These are phyloP conservation scores for Lucilia sericata DNA, from an alignment of 1,140 invertebrate genomes.

Conservation along the genomic window DNA sequence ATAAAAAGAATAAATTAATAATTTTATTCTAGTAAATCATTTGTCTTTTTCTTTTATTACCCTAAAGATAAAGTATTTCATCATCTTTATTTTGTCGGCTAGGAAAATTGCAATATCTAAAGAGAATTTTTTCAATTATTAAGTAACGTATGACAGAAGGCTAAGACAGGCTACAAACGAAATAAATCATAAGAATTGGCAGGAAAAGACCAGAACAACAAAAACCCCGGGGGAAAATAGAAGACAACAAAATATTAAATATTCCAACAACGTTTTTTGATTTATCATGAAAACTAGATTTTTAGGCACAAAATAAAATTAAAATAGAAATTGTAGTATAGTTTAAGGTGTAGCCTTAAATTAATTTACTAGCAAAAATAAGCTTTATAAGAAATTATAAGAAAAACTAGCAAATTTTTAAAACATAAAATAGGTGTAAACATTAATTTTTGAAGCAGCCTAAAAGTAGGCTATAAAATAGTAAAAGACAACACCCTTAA, in stretches of 20 bases:
- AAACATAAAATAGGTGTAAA: not conserved
- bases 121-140: slow-evolving; percentile 20
- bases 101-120: not conserved
- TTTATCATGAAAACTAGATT: not conserved
- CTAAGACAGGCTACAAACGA: not conserved
- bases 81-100: not conserved
- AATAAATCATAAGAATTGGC: slow-evolving; percentile 10
- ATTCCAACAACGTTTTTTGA: slow-evolving; percentile 25
- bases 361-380: not conserved
- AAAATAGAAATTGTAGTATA: not conserved
- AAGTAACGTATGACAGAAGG: not conserved
- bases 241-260: not conserved
- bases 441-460: not conserved
- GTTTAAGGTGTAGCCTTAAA: not conserved
- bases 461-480: not conserved
- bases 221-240: not conserved
- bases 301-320: not conserved
- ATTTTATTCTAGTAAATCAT: not conserved
- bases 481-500: not conserved
- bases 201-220: not conserved
- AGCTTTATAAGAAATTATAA: not conserved
- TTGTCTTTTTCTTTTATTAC: not conserved
- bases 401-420: no score
- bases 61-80: not conserved
- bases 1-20: no score